phyloP scores from a whole-genome alignment of 2,888 invertebrate species.

The Megamerina dolium region DNA sequence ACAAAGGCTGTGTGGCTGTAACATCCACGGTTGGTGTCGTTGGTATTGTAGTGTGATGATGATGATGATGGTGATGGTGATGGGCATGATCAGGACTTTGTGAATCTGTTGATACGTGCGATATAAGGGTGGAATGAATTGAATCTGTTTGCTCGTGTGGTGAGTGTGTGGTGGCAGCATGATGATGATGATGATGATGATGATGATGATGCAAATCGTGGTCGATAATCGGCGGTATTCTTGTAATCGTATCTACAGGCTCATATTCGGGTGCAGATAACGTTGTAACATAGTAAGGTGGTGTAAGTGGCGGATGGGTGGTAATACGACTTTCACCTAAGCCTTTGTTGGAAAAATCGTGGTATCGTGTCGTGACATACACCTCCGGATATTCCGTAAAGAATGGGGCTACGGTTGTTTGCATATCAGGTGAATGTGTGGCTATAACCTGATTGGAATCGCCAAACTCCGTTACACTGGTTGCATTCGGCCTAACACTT shows the following conservation, averaged over 20 bases:
- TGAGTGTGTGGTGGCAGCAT: conserved; percentile 17
- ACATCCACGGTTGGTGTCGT: conserved; percentile 12
- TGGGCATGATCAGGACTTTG: too few species aligned
- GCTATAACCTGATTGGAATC: conserved; percentile 24
- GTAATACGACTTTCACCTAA: conserved; percentile 32
- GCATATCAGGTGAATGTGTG: conserved; percentile 29
- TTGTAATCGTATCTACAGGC: conserved; percentile 22
- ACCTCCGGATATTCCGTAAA: conserved; percentile 47
- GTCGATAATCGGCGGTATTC: conserved; percentile 11
- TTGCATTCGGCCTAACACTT: conserved; percentile 3
- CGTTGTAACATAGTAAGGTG: conserved; percentile 26
- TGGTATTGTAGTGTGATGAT: conserved; percentile 19
- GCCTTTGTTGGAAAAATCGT: conserved; percentile 28
- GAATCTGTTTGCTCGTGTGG: conserved; percentile 4
- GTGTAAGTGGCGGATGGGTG: conserved; percentile 30
- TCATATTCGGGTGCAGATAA: conserved; percentile 26
- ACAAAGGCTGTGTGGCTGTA: conserved; percentile 22
- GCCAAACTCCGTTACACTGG: conserved; percentile 9
- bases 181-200: conserved; percentile 11
- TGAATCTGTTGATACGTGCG: too few species aligned
- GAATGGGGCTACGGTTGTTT: conserved; percentile 45
- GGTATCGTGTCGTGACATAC: conserved; percentile 37
- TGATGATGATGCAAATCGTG: conserved; percentile 5
- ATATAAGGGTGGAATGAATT: conserved; percentile 10
- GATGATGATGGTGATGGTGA: conserved; percentile 11